Conservation (phyloP, 2,888 invertebrate genomes). For the Apotomis turbidana region DNA sequence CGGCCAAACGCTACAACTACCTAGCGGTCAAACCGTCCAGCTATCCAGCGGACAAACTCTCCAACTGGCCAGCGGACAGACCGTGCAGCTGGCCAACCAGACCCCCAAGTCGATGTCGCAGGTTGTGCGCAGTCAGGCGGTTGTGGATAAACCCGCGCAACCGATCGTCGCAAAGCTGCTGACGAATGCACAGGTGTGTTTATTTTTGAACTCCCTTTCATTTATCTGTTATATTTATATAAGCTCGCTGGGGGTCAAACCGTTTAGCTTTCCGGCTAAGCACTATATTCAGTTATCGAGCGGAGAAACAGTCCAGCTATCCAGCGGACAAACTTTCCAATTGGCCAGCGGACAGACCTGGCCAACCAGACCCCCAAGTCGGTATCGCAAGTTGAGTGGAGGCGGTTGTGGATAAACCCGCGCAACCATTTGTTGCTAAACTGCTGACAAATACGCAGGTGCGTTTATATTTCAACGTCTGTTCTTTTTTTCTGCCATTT, state of each 20-base stretch:
- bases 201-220: background rate
- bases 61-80: constrained; percentile 68
- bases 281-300: constrained; percentile 66
- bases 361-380: constrained; percentile 68
- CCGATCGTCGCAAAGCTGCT: constrained; percentile 89
- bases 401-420: constrained; percentile 64
- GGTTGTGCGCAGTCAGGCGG: constrained; percentile 67
- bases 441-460: constrained; percentile 89
- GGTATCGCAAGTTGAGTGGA: constrained; percentile 68
- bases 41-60: constrained; percentile 69
- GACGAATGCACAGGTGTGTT: constrained; percentile 86
- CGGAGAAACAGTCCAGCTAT: constrained; percentile 68
- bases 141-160: constrained; percentile 71
- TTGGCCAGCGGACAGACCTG: constrained; percentile 68
- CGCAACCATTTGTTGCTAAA: constrained; percentile 87
- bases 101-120: constrained; percentile 65
- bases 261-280: constrained; percentile 79
- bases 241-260: constrained; percentile 66
- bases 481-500: no score
- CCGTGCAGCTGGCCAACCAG: constrained; percentile 71
- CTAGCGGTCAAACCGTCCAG: constrained; percentile 69
- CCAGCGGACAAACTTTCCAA: constrained; percentile 69
- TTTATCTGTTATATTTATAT: no score
- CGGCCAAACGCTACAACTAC: constrained; percentile 75
- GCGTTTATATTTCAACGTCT: constrained; percentile 41